Evolutionary conservation across 2,113 vertebrate species (phyloP), one percentile per base, ranked within the genome.

Genomic region (Amblyornis subalaris): DNA sequence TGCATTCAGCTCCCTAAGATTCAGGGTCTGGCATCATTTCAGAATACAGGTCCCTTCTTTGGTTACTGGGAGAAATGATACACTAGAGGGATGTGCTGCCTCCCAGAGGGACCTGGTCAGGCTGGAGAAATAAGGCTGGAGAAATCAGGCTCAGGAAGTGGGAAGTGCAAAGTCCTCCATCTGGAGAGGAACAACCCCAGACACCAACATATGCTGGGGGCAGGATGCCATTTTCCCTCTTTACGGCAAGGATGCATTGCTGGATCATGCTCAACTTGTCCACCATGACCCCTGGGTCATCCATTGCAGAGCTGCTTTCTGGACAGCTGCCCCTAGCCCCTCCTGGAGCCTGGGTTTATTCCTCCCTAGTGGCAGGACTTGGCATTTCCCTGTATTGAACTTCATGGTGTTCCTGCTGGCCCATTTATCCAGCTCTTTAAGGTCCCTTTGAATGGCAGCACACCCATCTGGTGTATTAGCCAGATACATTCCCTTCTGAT

Each of bases 161-260:
- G 2, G 14, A 80, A 65, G 6, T 8, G 14, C 3, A 20, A 70
- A 67, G 16, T 66, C 44, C 21, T 64, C 6, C 7, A 4, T 0
- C 0, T 38, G 25, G 31, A 15, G 3, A 85, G 19, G 15, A 65
- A 16, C 17, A 87, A 36, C 3, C 2, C 23, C 23, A 42, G 11
- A 18, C 6, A 66, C 14, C 9, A n/a, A 21, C 6, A 10, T 7
- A 25, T 3, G 4, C 4, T 48, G 35, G 28, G 12, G 2, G 0
- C 12, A 85, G 31, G 36, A 53, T 90, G 36, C 8, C 4, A 4
- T 35, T 78, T 66, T 22, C 10, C 10, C 15, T 71, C 35, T 82
- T 55, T 61, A 24, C 0, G 1, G 6, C 26, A 65, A 48, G 40
- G 21, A 3, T 25, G 28, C 7, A 2, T n/a, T 50, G 14, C 18